Evolutionary conservation across 2,888 invertebrate species (phyloP).

Genomic region (Acanthococcus lagerstroemiae): DNA sequence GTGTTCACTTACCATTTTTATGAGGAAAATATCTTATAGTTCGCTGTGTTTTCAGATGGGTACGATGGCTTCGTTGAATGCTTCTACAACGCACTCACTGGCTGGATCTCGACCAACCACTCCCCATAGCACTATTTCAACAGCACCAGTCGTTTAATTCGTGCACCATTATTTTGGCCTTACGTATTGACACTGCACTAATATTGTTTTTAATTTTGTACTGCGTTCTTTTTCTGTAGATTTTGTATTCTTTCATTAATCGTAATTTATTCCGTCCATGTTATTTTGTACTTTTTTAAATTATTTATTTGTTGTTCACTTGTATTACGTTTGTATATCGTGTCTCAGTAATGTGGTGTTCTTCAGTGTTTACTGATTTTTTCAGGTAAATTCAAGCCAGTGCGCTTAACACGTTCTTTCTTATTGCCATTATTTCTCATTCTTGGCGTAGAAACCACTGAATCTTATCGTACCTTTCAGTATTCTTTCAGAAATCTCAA

Average conservation of each 20-base stretch:
- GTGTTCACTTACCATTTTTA: not conserved
- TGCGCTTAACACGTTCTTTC: not conserved
- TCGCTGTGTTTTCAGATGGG: conserved; percentile 58
- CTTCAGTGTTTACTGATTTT: not conserved
- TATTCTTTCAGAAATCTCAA: too few species aligned
- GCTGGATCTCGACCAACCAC: conserved; percentile 83
- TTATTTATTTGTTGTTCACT: not conserved
- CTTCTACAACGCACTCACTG: conserved; percentile 74
- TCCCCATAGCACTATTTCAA: conserved; percentile 81
- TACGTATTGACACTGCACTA: not conserved
- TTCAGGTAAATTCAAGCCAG: not conserved
- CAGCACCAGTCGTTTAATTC: conserved; percentile 57
- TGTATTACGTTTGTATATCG: too few species aligned
- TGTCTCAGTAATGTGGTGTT: too few species aligned
- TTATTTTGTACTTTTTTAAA: not conserved
- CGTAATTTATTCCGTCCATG: not conserved
- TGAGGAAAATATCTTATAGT: not conserved
- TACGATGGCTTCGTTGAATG: conserved; percentile 73
- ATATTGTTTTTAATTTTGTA: not conserved
- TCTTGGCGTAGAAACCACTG: too few species aligned
- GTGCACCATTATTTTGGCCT: not conserved
- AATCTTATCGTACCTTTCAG: too few species aligned
- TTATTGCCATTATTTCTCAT: not conserved
- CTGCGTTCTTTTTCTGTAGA: not conserved
- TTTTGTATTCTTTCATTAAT: not conserved